phyloP scores from a whole-genome alignment of 2,113 vertebrate genomes.

The Damaliscus lunatus region DNA sequence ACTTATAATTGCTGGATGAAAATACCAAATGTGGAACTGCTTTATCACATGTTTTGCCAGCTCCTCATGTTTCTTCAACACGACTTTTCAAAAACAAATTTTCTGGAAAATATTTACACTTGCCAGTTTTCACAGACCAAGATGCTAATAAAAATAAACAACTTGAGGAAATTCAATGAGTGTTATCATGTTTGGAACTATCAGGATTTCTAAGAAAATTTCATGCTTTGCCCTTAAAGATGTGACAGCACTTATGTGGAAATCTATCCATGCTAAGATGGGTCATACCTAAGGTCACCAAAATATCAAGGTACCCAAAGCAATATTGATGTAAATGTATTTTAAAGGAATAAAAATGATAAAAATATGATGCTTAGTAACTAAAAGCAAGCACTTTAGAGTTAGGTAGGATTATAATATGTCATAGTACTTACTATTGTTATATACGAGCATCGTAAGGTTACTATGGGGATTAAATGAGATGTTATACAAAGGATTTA shows the following conservation, averaged over 20 bases:
- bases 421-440: neutral
- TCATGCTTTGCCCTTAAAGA: neutral
- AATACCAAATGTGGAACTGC: conserved; percentile 14
- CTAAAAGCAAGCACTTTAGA: neutral
- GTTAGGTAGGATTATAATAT: neutral
- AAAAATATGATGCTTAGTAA: neutral
- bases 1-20: neutral
- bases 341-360: neutral
- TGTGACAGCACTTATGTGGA: neutral
- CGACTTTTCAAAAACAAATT: conserved; percentile 42
- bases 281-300: neutral
- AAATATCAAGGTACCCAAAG: neutral
- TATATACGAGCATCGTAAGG: neutral
- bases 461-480: neutral
- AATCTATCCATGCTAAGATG: neutral
- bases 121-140: conserved; percentile 44
- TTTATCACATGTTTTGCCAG: conserved; percentile 34
- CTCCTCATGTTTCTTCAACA: conserved; percentile 12
- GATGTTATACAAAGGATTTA: neutral
- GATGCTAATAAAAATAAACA: conserved; percentile 57
- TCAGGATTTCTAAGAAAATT: conserved; percentile 20
- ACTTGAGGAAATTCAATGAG: neutral
- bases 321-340: neutral
- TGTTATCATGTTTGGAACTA: conserved; percentile 34
- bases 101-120: conserved; percentile 42